Evolutionary conservation across 2,888 invertebrate species (phyloP).

Genomic region (Drosophila anomalata): DNA sequence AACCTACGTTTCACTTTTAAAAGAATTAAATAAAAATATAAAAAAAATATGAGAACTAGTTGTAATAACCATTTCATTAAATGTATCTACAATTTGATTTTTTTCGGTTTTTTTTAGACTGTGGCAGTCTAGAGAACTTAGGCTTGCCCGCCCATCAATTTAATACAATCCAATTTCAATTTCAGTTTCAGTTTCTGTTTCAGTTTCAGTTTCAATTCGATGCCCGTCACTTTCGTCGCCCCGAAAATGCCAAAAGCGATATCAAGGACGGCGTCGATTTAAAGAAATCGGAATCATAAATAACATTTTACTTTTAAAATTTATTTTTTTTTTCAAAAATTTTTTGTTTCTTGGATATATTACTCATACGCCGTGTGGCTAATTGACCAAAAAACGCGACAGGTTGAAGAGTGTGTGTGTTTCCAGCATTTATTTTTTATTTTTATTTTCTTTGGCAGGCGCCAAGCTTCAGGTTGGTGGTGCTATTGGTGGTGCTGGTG

Average conservation of each 20-base stretch:
- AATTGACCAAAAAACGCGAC: constrained; percentile 68
- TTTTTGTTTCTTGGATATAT: constrained; percentile 41
- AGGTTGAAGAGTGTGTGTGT: constrained; percentile 57
- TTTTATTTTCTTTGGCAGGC: constrained; percentile 16
- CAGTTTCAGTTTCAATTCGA: constrained; percentile 12
- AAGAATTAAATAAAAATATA: background rate
- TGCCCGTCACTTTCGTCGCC: constrained; percentile 47
- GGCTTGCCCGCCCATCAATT: constrained; percentile 32
- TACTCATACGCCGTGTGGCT: constrained; percentile 70
- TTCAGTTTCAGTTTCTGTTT: background rate
- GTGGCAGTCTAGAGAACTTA: constrained; percentile 12
- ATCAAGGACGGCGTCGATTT: constrained; percentile 68
- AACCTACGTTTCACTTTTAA: background rate
- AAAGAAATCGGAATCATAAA: constrained; percentile 70
- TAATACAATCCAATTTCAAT: constrained; percentile 18
- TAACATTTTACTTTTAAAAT: constrained; percentile 67
- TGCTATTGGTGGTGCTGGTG: constrained; percentile 11
- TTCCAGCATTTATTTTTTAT: constrained; percentile 2
- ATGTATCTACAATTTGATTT: background rate
- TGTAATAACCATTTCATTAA: constrained; percentile 4
- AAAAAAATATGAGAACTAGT: constrained; percentile 7
- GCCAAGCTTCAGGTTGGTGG: constrained; percentile 28
- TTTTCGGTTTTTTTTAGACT: background rate
- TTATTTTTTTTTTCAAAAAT: background rate
- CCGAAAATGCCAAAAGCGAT: constrained; percentile 56